These are phyloP conservation scores for Bufotes viridis DNA, from an alignment of 2,797 vertebrate genomes.

Conservation along the genomic window DNA sequence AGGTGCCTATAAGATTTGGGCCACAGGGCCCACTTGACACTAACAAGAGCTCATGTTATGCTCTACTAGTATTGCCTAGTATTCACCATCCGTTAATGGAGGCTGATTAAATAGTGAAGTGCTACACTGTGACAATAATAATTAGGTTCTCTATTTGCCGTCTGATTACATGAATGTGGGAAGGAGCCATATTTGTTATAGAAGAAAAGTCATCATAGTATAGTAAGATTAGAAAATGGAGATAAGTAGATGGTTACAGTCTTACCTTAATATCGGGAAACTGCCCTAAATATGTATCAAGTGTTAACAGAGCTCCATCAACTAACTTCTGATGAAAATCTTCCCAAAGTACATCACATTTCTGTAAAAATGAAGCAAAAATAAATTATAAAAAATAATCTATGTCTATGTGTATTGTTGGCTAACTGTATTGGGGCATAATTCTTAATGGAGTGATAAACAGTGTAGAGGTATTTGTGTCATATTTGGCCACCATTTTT, in stretches of 20 bases:
- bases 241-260: not conserved
- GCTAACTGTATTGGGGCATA: not conserved
- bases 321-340: conserved; percentile 97
- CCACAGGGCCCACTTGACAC: too few species aligned
- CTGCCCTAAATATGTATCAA: conserved; percentile 92
- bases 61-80: too few species aligned
- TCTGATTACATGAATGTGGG: not conserved
- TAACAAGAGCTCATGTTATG: too few species aligned
- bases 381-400: conserved; percentile 31
- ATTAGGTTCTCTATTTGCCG: not conserved
- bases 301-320: conserved; percentile 88
- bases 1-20: too few species aligned
- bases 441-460: not conserved
- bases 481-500: not conserved
- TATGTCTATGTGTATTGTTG: not conserved
- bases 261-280: conserved; percentile 96
- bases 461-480: not conserved
- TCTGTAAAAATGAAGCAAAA: conserved; percentile 74
- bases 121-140: not conserved
- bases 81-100: too few species aligned
- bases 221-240: not conserved
- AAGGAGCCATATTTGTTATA: not conserved
- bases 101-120: too few species aligned
- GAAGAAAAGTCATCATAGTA: not conserved
- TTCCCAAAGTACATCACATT: conserved; percentile 95